Base-by-base conservation (phyloP, 2,797 vertebrate species). In the Numenius phaeopus region DNA sequence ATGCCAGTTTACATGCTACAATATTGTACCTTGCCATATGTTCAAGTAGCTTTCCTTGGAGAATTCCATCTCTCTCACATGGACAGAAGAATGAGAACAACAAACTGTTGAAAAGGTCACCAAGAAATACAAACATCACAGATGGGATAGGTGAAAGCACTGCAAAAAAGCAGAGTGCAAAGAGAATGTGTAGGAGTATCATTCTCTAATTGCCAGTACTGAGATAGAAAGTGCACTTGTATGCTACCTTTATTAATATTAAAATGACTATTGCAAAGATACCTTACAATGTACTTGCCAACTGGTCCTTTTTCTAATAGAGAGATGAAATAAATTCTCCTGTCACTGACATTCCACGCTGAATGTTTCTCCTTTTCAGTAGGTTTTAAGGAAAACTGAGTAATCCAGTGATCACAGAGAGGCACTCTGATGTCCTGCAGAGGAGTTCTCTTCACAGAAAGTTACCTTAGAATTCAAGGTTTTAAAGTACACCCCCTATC, bases 31-130 rank as follows among this genome's bases (percentile, higher is more conserved):
- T 95, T 94, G 92, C 96, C 90, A 90, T 95, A 96, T 97, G 96
- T 65, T 95, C 92, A 92, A 94, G 90, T 50, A 94, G 73, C 77
- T 90, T 90, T 91, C 95, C 91, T 86, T 94, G 80, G 94, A 96
- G 95, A 92, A 81, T 95, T 97, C 90, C 70, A 37, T 79, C 66
- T 83, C 85, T 83, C 90, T 94, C 73, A 61, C 89, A 94, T 1
- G 82, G 92, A 88, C 91, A 89, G 75, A 94, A 96, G 89, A 97
- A 96, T 75, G 75, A 94, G 91, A 95, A 95, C 93, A 97, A 94
- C 93, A 97, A 95, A 94, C 94, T 94, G 94, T 89, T 97, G 93
- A 94, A 95, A 97, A 96, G 94, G 93, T 95, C 94, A 96, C 87
- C 66, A 96, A 89, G 89, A 90, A 96, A 93, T 89, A 73, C 93